Evolutionary conservation across 2,888 invertebrate species (phyloP).

Genomic region (Melieria crassipennis): DNA sequence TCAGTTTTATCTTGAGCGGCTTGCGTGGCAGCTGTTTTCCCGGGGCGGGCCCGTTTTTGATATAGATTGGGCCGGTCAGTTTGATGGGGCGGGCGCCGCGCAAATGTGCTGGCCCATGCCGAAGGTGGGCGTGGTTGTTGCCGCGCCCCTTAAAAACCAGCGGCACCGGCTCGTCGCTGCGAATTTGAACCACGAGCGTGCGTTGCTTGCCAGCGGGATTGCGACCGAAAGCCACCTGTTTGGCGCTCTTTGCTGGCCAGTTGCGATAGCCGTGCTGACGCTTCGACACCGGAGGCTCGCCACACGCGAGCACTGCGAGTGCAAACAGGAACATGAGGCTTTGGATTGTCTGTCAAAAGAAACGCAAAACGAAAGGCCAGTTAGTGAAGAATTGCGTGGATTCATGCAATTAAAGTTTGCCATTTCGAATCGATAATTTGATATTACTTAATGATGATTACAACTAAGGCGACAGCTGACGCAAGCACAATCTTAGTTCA

Average conservation of each 20-base stretch:
- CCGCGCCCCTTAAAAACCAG: slow-evolving; percentile 59
- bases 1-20: slow-evolving; percentile 60
- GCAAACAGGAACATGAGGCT: not conserved
- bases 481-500: too few relatives aligned
- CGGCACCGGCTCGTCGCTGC: slow-evolving; percentile 62
- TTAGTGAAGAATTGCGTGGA: too few relatives aligned
- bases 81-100: slow-evolving; percentile 44
- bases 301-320: slow-evolving; percentile 44
- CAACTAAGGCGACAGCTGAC: too few relatives aligned
- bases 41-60: slow-evolving; percentile 46
- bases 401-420: too few relatives aligned
- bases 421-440: too few relatives aligned
- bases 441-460: too few relatives aligned
- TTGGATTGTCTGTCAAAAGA: not conserved
- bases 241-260: slow-evolving; percentile 55
- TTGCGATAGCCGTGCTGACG: slow-evolving; percentile 54
- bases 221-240: slow-evolving; percentile 48
- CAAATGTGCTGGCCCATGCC: slow-evolving; percentile 41
- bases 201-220: slow-evolving; percentile 51
- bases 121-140: slow-evolving; percentile 43
- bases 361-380: not conserved
- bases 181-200: slow-evolving; percentile 63
- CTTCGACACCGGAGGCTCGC: slow-evolving; percentile 53
- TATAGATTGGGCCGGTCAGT: slow-evolving; percentile 47
- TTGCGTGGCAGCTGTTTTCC: slow-evolving; percentile 49